Evolutionary conservation across 2,888 invertebrate species (phyloP).

Genomic region (Calephelis perditalis): DNA sequence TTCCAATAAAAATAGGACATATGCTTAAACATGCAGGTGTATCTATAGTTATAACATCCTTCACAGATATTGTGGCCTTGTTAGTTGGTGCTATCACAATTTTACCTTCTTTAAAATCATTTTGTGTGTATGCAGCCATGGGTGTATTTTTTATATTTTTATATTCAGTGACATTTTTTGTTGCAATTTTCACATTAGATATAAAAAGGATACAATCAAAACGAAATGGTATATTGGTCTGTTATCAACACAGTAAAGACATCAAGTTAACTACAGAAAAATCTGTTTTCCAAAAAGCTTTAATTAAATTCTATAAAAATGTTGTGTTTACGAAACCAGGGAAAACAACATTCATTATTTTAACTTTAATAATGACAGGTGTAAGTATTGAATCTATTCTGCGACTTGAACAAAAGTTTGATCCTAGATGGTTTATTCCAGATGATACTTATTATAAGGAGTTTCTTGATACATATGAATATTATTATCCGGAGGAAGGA

Average conservation of each 20-base stretch:
- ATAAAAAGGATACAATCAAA: conserved; percentile 79
- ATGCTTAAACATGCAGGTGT: conserved; percentile 89
- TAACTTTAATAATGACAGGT: conserved; percentile 78
- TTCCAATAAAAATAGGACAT: conserved; percentile 82
- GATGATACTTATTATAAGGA: conserved; percentile 81
- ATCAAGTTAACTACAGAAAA: conserved; percentile 73
- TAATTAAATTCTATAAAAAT: conserved; percentile 80
- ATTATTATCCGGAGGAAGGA: conserved; percentile 82
- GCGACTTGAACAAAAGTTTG: conserved; percentile 86
- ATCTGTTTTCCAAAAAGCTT: conserved; percentile 76
- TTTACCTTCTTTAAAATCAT: conserved; percentile 88
- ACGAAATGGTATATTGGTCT: conserved; percentile 82
- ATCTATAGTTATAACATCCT: conserved; percentile 89
- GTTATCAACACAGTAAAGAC: conserved; percentile 79
- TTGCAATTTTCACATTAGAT: conserved; percentile 86
- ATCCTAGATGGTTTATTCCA: conserved; percentile 89
- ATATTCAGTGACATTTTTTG: conserved; percentile 89
- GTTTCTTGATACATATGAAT: conserved; percentile 74
- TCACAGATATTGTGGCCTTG: conserved; percentile 89
- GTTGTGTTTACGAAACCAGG: conserved; percentile 81
- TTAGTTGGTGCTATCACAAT: conserved; percentile 88
- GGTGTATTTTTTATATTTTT: conserved; percentile 87
- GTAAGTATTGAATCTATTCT: conserved; percentile 80
- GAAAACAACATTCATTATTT: conserved; percentile 80
- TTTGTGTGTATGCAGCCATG: conserved; percentile 88